Base-by-base conservation (phyloP, 1,140 invertebrate genomes). In the Drosophila bipectinata region DNA sequence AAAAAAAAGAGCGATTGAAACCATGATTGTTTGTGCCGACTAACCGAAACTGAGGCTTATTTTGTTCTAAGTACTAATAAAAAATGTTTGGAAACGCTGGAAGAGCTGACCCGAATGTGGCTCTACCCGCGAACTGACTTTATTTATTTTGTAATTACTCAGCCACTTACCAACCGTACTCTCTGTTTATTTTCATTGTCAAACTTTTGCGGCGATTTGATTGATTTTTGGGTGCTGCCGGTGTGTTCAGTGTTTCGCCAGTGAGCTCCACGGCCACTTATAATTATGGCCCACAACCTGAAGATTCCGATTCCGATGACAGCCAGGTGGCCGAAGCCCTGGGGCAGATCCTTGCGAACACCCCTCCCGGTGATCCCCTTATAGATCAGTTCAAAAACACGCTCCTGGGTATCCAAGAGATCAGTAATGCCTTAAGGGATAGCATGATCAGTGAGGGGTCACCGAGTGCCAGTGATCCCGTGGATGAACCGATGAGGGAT, bases 101-200 rank as follows among this genome's bases (percentile, higher is more conserved):
- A 9, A 30, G 51, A 15, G 49, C 26, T 24, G 15, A 4, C 9
- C n/a, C n/a, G 15, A 9, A 8, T 24, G 15, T 5, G 12, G 62
- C 30, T 68, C 41, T 14, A 2, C 41, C n/a, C 26, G 32, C 26
- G 21, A 8, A 4, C 8, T 41, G 18, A n/a, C 30, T 30, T 1
- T 34, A 28, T 24, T 52, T 73, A 44, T 30, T 49, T 44, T 49
- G 14, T 67, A 69, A 21, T 68, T 45, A 8, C 28, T 34, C 48
- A 34, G 47, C 34, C 56, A 77, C 57, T 63, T 60, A 76, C 44
- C 61, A n/a, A 66, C 48, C 63, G 51, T 74, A 67, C 68, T 78
- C 58, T 85, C 59, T 85, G 72, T 85, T 87, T 87, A 87, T 81
- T 85, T 87, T 87, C 68, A 87, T 81, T 62, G 78, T 62, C 62